Evolutionary conservation across 2,113 vertebrate species (phyloP), one percentile per base, ranked within the genome.

Genomic region (Podarcis muralis): DNA sequence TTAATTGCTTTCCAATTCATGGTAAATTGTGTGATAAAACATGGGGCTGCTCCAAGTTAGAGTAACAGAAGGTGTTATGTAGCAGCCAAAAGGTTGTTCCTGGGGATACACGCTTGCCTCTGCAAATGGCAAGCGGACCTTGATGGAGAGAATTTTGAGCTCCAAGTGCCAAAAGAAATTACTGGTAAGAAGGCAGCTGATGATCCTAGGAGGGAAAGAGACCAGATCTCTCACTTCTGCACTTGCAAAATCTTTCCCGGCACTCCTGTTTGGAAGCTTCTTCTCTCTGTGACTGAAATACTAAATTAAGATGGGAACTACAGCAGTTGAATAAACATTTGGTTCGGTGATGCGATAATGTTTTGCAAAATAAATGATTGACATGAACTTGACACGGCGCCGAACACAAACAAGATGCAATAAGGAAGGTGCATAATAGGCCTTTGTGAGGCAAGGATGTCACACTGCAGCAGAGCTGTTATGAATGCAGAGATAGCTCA

Each of bases 261-360:
- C 22, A 7, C 18, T 43, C 40, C 30, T 74, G 30, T 35, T 43
- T 74, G 22, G 69, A 23, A 84, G 68, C 57, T 43, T 69, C 66
- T 40, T 69, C 22, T 25, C n/a, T 25, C 37, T 87, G 89, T 92
- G 76, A 78, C 88, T 84, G 87, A 85, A 79, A 68, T 81, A 91
- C 87, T 91, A 91, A 90, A 94, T 94, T 87, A 90, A 43, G 43
- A 90, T 0, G 0, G 4, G 53, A 25, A 30, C 81, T 71, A 37
- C 90, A 89, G 92, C 93, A 94, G 87, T 86, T 90, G 48, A 57
- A 15, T 4, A 18, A 53, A 22, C 87, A 62, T 86, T 82, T n/a
- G 30, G 37, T 82, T 12, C 3, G 74, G 84, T 78, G 32, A 15
- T 71, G 62, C 87, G 86, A 57, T 0, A 0, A 85, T 81, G 88